Evolutionary conservation across 2,797 vertebrate genomes (phyloP), one percentile per base, ranked within the genome.

Genomic region (Melanotaenia pygmaea): DNA sequence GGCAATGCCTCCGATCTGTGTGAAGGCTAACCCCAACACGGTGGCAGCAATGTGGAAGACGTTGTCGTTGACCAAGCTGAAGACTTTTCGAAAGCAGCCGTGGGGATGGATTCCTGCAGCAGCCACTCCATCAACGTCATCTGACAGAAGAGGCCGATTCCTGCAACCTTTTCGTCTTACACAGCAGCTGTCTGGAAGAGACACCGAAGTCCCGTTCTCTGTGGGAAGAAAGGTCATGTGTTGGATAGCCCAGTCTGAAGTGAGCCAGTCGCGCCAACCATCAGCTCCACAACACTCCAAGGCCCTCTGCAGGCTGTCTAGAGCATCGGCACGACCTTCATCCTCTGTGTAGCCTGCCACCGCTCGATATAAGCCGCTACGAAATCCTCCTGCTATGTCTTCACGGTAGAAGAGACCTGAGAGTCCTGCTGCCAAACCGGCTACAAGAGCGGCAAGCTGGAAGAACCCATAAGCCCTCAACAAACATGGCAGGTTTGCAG

Each of bases 151-250:
- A 0, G 93, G 95, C 12, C 93, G 88, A 84, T 93, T 94, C 78
- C 28, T 91, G 90, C 97, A 97, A 28, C 91, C 94, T 70, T 92
- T 94, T 45, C 94, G 95, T 56, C 72, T 85, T 63, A 85, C 74
- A 54, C 96, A 98, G 90, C 97, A 97, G 85, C 97, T 98, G 83
- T 95, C 90, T 0, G 96, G 97, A 86, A 97, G 93, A 0, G 95
- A 96, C 28, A 92, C 85, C 0, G 92, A 93, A 4, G 93, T 94
- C 51, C 78, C 78, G 3, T 95, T 95, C 51, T 89, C 91, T 2
- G 30, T 43, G 11, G 75, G 86, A 30, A 86, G 68, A 60, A 91
- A 90, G 63, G 86, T 79, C 68, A 85, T 87, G 9, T 94, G 93
- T 64, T 93, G 90, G 64, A 87, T 77, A 0, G 93, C 95, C 97